Percentiles rank a stretch among this genome's conserved stretches.
Evolutionary conservation across 2,113 vertebrate species (phyloP).

Genomic region (Cygnus atratus): DNA sequence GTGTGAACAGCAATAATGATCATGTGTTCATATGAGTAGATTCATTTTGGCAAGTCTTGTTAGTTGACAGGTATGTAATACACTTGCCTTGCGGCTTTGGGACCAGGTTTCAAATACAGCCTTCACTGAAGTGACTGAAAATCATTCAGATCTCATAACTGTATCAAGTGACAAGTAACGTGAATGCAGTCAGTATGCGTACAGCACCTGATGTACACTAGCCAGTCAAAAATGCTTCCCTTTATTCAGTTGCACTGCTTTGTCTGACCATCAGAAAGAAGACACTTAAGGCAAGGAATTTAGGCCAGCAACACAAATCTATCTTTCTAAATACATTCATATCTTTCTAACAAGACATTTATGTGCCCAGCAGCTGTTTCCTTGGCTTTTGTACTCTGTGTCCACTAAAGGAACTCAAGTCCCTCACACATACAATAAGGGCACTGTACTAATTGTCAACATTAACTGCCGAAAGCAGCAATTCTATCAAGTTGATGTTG

Average conservation of each 20-base stretch:
- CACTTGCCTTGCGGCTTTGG: conserved; percentile 56
- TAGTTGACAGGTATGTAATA: conserved; percentile 65
- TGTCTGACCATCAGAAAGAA: conserved; percentile 62
- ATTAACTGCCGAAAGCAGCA: conserved; percentile 58
- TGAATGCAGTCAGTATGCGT: conserved; percentile 32
- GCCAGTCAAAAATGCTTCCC: conserved; percentile 56
- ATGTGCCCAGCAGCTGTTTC: conserved; percentile 67
- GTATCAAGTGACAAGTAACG: conserved; percentile 40
- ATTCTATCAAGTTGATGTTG: conserved; percentile 69
- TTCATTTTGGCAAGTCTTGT: conserved; percentile 68
- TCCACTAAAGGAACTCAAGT: conserved; percentile 54
- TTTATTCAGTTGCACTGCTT: conserved; percentile 4
- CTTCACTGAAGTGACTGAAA: conserved; percentile 63
- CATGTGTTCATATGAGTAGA: conserved; percentile 57
- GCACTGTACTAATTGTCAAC: conserved; percentile 55
- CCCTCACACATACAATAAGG: not conserved
- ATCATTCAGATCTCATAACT: conserved; percentile 65
- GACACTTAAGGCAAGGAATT: conserved; percentile 61
- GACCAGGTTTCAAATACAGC: conserved; percentile 66
- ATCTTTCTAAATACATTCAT: conserved; percentile 58
- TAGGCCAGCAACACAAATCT: conserved; percentile 52
- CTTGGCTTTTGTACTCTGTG: conserved; percentile 40
- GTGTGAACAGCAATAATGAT: conserved; percentile 61
- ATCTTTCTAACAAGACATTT: conserved; percentile 56
- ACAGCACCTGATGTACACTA: conserved; percentile 35